phyloP scores from a whole-genome alignment of 2,113 vertebrate species.

The Cebus imitator region DNA sequence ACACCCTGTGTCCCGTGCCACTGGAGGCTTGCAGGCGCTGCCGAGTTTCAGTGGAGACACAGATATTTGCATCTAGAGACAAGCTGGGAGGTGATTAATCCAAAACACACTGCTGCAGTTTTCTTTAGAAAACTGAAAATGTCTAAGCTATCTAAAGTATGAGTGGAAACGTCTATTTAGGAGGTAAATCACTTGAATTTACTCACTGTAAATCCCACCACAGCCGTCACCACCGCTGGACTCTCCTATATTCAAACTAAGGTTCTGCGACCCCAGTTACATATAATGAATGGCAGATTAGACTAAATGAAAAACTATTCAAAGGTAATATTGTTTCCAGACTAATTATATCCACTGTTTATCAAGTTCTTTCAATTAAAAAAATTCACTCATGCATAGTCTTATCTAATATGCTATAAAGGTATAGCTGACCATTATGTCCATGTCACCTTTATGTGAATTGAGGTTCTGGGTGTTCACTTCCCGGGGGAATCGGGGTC shows the following conservation, averaged over 20 bases:
- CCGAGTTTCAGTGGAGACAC: not conserved
- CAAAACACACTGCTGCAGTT: not conserved
- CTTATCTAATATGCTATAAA: not conserved
- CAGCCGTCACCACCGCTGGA: not conserved
- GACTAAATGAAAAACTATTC: not conserved
- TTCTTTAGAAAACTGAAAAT: not conserved
- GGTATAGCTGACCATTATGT: not conserved
- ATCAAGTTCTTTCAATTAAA: not conserved
- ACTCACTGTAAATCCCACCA: not conserved
- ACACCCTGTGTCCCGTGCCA: not conserved
- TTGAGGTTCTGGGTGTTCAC: accelerated
- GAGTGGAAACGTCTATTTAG: not conserved
- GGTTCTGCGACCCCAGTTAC: not conserved
- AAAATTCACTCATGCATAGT: not conserved
- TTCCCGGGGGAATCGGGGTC: too few species aligned
- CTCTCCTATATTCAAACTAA: not conserved
- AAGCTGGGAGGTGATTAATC: not conserved
- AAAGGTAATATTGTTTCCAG: not conserved
- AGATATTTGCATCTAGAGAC: not conserved
- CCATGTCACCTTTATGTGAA: accelerated
- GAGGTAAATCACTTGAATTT: not conserved
- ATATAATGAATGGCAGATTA: not conserved
- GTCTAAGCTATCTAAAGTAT: not conserved
- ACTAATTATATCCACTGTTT: not conserved
- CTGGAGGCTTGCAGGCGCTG: not conserved